Evolutionary conservation across 2,888 invertebrate species (phyloP).

Genomic region (Dicycla oo): DNA sequence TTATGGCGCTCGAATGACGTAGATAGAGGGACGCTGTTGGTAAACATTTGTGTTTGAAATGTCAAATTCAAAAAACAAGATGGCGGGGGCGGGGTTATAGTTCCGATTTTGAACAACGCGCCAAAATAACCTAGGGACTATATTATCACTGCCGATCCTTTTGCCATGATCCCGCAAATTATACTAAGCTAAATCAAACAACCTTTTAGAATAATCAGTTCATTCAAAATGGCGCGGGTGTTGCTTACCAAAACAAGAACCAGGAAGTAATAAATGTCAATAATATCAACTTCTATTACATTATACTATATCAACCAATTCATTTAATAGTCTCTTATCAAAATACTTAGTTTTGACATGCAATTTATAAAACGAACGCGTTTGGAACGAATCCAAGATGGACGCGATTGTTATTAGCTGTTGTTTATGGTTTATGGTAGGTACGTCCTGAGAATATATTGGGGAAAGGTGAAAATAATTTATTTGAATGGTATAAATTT

Average conservation of each 20-base stretch:
- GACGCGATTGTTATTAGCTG: conserved; percentile 35
- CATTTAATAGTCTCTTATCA: conserved; percentile 48
- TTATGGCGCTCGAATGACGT: too few relatives aligned
- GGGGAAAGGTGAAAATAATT: conserved; percentile 29
- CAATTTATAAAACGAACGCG: conserved; percentile 29
- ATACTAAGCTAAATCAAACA: not conserved
- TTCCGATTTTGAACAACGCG: not conserved
- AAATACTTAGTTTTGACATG: conserved; percentile 57
- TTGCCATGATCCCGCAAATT: not conserved
- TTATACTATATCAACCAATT: conserved; percentile 46
- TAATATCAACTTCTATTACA: conserved; percentile 12
- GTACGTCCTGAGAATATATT: conserved; percentile 19
- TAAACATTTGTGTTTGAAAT: too few relatives aligned
- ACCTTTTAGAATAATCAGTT: not conserved
- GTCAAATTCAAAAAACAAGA: not conserved
- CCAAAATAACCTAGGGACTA: not conserved
- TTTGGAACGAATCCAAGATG: conserved; percentile 56
- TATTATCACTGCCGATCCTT: not conserved
- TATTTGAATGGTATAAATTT: conserved; percentile 14
- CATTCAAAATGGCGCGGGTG: too few relatives aligned
- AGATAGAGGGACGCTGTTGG: too few relatives aligned
- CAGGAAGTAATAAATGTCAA: conserved; percentile 43
- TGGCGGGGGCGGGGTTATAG: not conserved
- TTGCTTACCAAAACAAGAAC: conserved; percentile 30
- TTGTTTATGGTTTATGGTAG: conserved; percentile 48